Evolutionary conservation across 2,797 vertebrate species (phyloP), one percentile per base, ranked within the genome.

Genomic region (Etheostoma nigrum): DNA sequence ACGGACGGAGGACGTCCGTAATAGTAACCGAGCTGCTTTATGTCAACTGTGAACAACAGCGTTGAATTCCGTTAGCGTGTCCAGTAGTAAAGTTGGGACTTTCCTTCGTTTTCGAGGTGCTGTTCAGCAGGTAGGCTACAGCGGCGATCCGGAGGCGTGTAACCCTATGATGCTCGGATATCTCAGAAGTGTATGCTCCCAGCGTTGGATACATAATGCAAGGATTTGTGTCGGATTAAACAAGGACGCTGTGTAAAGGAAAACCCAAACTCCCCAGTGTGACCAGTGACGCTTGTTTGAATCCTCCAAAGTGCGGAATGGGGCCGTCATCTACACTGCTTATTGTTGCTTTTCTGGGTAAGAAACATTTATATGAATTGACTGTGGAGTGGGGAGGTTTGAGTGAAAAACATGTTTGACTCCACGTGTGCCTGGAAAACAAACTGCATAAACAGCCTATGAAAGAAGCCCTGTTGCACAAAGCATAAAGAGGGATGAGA

Each of bases 341-440:
- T 1, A 82, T 94, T 14, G 5, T 82, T n/a, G 82, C 75, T 64
- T 63, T 86, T 71, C 51, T 87, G 63, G 92, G 92, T 93, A 83
- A 92, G 91, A 81, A 27, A 47, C 19, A 4, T 25, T 19, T 9
- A 16, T 30, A 3, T 51, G 45, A 2, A 3, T 40, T 40, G 36
- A 40, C 10, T 40, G 36, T 11, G 36, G 10, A 64, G 62, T 78
- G 30, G 3, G 18, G 13, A 40, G 14, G 21, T 25, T 13, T 40
- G 58, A 14, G 3, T 5, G 52, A 21, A 25, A 23, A 68, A 48
- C 14, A 21, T 47, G 51, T 58, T 69, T 67, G 53, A 45, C 10
- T 74, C 58, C 74, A 72, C 48, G 14, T 75, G 79, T 67, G 60
- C 67, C 15, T 65, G 19, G 21, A 57, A 49, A 76, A 73, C 48